Base-by-base conservation (phyloP, 2,113 vertebrate genomes). In the Tichodroma muraria region DNA sequence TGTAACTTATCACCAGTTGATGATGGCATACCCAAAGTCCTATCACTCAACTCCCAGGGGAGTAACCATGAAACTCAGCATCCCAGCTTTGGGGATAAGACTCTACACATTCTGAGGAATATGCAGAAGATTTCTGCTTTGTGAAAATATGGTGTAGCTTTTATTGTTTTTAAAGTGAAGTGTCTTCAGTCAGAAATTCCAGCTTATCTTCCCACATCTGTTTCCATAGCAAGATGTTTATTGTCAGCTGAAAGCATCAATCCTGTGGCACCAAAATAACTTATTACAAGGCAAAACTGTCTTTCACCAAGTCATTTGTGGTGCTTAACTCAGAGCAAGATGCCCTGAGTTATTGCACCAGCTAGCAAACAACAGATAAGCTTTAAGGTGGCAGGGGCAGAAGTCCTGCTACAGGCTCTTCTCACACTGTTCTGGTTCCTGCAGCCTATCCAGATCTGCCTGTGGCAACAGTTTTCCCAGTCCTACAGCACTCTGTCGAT, bases 401-500 rank as follows among this genome's bases (percentile, higher is more conserved):
- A 53, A 72, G 38, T 63, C 11, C 57, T 72, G 33, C 57, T 33
- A 33, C 13, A 21, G 30, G 4, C 18, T 89, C 20, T 47, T 23
- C 15, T 60, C 25, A 9, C 0, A 0, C 45, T 80, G 8, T 79
- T 68, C 16, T 30, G 30, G 52, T 92, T 59, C 61, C 30, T 91
- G 24, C 42, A 89, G 27, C 35, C 56, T 33, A 47, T 44, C 56
- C 31, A 53, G 45, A 42, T 50, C 38, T 63, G 33, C 50, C 64
- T 21, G 23, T 35, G 61, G 37, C 38, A 61, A 17, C 22, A 9
- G 20, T 88, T 88, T 30, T 35, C 70, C 38, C 44, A 31, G 3
- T 45, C 42, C 40, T 35, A 5, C 49, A 42, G 21, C 30, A 10
- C 8, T n/a, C 28, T 37, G 22, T 60, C 0, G 0, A 9, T 71